These are phyloP conservation scores for Nannospalax galili DNA, from an alignment of 2,113 vertebrate species.

Conservation along the genomic window DNA sequence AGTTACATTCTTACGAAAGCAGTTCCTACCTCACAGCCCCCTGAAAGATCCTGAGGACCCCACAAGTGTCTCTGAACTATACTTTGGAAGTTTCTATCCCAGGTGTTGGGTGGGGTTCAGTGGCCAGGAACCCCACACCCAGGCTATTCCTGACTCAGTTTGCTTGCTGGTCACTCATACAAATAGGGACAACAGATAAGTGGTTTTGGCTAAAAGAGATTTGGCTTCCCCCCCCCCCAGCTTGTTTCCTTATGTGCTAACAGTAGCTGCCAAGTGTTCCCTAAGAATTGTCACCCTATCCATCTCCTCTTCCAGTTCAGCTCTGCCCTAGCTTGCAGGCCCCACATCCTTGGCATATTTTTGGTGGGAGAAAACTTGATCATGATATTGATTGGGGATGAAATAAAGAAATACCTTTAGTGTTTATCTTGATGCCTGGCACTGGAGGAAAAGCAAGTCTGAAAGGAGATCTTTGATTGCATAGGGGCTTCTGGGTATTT, in stretches of 20 bases:
- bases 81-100: not conserved
- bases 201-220: conserved; percentile 4
- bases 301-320: not conserved
- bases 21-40: not conserved
- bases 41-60: not conserved
- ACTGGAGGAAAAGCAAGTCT: conserved; percentile 27
- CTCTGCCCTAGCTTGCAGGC: not conserved
- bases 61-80: not conserved
- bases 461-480: conserved; percentile 13
- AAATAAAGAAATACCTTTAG: conserved; percentile 29
- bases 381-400: conserved; percentile 12
- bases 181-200: not conserved
- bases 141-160: not conserved
- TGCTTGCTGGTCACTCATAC: not conserved
- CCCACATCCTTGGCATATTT: not conserved
- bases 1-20: not conserved
- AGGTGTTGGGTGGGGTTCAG: too few species aligned
- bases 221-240: not conserved
- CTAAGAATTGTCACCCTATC: not conserved
- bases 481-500: not conserved
- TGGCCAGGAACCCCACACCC: too few species aligned
- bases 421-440: not conserved
- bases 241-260: not conserved
- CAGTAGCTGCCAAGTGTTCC: not conserved
- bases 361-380: not conserved